These are phyloP conservation scores for Athalia circularis DNA, from an alignment of 2,888 invertebrate genomes.

Conservation along the genomic window DNA sequence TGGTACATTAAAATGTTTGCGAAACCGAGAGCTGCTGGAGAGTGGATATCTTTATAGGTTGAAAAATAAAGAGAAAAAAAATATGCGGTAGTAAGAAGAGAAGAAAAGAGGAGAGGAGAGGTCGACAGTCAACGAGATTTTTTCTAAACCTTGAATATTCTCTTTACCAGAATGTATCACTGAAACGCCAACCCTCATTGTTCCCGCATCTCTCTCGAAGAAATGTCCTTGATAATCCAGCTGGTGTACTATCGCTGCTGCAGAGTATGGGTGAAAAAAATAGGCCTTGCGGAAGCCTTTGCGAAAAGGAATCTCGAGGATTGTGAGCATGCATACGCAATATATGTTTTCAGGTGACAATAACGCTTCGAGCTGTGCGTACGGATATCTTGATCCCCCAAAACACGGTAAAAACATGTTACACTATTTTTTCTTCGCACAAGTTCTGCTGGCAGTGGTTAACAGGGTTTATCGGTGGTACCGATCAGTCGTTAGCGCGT, in stretches of 20 bases:
- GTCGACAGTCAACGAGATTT: slow-evolving; percentile 8
- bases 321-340: no score
- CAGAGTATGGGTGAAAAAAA: no score
- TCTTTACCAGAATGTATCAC: slow-evolving; percentile 23
- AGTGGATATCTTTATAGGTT: not conserved
- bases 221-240: no score
- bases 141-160: slow-evolving; percentile 10
- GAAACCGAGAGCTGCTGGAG: not conserved
- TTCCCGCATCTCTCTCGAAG: no score
- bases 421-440: slow-evolving; percentile 60
- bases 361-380: no score
- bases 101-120: not conserved
- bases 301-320: no score
- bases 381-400: no score
- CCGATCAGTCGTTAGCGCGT: slow-evolving; percentile 67
- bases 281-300: no score
- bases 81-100: not conserved
- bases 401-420: slow-evolving; percentile 56
- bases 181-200: slow-evolving; percentile 1
- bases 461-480: slow-evolving; percentile 63
- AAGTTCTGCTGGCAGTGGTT: slow-evolving; percentile 59
- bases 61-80: not conserved
- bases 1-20: no score
- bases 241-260: no score
- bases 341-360: no score